Percentiles rank a stretch among this genome's conserved stretches.
These are phyloP conservation scores for Xiphophorus birchmanni DNA, from an alignment of 2,797 vertebrate species.

Conservation along the genomic window DNA sequence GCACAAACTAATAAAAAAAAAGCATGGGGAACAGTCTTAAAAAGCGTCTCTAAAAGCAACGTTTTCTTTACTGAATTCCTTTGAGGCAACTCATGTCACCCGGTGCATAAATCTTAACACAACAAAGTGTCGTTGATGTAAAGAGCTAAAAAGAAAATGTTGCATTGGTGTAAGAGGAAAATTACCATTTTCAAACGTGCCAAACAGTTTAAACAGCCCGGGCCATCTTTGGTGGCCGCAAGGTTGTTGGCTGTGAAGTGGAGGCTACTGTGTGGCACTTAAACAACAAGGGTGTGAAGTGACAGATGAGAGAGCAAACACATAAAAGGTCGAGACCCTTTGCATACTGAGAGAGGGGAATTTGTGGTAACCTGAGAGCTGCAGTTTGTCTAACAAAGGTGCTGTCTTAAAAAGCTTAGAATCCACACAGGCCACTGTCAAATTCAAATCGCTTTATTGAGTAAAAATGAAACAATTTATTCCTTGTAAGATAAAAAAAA, in stretches of 20 bases:
- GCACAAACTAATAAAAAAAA: conserved; percentile 42
- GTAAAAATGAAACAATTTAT: conserved; percentile 11
- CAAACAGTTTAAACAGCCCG: conserved; percentile 2
- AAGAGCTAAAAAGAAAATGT: conserved; percentile 12
- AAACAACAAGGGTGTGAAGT: conserved; percentile 61
- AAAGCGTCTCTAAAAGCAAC: conserved; percentile 46
- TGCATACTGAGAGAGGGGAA: conserved; percentile 44
- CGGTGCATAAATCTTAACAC: conserved; percentile 23
- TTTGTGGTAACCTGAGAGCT: conserved; percentile 52
- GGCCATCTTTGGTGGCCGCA: conserved; percentile 23
- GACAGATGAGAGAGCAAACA: conserved; percentile 68
- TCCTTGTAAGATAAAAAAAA: background rate
- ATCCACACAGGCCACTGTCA: conserved; percentile 20
- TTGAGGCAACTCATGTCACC: conserved; percentile 30
- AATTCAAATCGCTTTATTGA: background rate
- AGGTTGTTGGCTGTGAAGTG: conserved; percentile 40
- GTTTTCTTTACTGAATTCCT: conserved; percentile 29
- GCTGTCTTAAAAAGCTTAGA: conserved; percentile 23
- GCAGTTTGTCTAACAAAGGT: conserved; percentile 34
- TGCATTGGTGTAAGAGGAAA: background rate
- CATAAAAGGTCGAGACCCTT: conserved; percentile 43
- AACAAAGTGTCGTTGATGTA: conserved; percentile 22
- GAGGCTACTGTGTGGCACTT: conserved; percentile 56
- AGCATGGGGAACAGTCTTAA: conserved; percentile 44
- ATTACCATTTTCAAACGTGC: background rate